These are phyloP conservation scores for Ascidia mentula DNA, from an alignment of 23 tunicate genomes.

Conservation along the genomic window DNA sequence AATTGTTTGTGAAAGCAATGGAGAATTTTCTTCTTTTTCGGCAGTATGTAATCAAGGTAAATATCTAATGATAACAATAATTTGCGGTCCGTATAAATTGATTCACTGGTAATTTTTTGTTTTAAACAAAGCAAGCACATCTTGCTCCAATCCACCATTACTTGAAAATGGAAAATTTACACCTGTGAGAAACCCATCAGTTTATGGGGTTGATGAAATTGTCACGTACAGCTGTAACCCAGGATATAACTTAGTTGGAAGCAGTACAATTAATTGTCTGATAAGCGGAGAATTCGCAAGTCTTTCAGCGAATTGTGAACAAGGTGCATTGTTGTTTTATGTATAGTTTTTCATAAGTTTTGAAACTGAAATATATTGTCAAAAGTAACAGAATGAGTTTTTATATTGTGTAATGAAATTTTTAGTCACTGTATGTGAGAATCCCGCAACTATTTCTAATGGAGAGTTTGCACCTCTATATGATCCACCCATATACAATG, in stretches of 20 bases:
- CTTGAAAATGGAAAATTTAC: conserved; percentile 8
- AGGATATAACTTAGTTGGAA: conserved; percentile 4
- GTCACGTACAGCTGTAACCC: conserved; percentile 19
- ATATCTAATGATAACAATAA: background rate
- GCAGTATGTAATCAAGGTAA: background rate
- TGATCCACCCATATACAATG: conserved; percentile 8
- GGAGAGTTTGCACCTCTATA: background rate
- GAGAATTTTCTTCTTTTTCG: background rate
- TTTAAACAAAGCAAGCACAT: background rate
- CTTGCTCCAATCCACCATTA: conserved; percentile 7
- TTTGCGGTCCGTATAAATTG: background rate
- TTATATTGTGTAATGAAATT: no score
- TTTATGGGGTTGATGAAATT: background rate
- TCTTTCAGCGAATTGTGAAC: background rate
- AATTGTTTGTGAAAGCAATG: conserved; percentile 1
- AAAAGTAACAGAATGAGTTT: no score
- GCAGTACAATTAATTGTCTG: conserved; percentile 9
- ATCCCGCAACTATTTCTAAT: background rate
- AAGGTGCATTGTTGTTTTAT: background rate
- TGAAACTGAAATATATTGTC: no score
- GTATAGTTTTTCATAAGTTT: no score
- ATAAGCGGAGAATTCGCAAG: conserved; percentile 6
- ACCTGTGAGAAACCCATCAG: conserved; percentile 4
- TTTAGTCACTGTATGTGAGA: conserved; percentile 1
- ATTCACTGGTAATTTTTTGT: background rate